Evolutionary conservation across 2,888 invertebrate genomes (phyloP).

Genomic region (Andrena praecox): DNA sequence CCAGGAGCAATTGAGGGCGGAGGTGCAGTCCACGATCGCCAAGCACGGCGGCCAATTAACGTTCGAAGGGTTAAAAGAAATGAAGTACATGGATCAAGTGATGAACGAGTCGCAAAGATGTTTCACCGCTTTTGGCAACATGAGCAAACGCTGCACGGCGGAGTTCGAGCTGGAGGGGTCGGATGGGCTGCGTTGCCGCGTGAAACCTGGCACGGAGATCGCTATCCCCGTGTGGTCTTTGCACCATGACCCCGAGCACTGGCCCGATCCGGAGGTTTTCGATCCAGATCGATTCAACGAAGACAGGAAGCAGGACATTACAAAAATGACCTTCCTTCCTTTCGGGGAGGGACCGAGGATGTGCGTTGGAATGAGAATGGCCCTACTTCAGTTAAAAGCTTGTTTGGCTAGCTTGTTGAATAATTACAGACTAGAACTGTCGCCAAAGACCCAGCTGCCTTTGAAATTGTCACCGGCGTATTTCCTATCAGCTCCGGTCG

Average conservation of each 20-base stretch:
- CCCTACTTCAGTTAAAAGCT: slow-evolving; percentile 70
- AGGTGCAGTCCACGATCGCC: slow-evolving; percentile 81
- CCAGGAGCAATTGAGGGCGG: slow-evolving; percentile 85
- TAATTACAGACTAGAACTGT: slow-evolving; percentile 68
- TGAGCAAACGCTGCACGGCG: slow-evolving; percentile 71
- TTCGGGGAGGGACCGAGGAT: slow-evolving; percentile 79
- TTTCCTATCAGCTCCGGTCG: slow-evolving; percentile 14
- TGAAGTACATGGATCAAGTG: slow-evolving; percentile 86
- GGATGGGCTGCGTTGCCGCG: slow-evolving; percentile 70
- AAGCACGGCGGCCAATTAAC: slow-evolving; percentile 82
- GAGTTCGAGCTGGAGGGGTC: slow-evolving; percentile 67
- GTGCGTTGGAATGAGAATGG: slow-evolving; percentile 77
- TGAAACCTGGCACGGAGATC: slow-evolving; percentile 67
- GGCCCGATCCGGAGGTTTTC: slow-evolving; percentile 71
- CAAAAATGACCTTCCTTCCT: slow-evolving; percentile 70
- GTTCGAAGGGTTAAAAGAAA: slow-evolving; percentile 85
- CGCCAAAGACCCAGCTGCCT: slow-evolving; percentile 68
- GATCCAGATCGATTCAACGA: slow-evolving; percentile 76
- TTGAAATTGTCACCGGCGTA: slow-evolving; percentile 32
- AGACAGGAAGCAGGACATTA: slow-evolving; percentile 60
- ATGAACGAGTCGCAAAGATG: slow-evolving; percentile 78
- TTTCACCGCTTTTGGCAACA: slow-evolving; percentile 27
- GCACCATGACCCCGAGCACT: slow-evolving; percentile 70
- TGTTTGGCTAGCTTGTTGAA: slow-evolving; percentile 61
- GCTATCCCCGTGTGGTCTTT: slow-evolving; percentile 58